Conservation (phyloP, 92 coral and sea anemone genomes). For the Montipora capitata region DNA sequence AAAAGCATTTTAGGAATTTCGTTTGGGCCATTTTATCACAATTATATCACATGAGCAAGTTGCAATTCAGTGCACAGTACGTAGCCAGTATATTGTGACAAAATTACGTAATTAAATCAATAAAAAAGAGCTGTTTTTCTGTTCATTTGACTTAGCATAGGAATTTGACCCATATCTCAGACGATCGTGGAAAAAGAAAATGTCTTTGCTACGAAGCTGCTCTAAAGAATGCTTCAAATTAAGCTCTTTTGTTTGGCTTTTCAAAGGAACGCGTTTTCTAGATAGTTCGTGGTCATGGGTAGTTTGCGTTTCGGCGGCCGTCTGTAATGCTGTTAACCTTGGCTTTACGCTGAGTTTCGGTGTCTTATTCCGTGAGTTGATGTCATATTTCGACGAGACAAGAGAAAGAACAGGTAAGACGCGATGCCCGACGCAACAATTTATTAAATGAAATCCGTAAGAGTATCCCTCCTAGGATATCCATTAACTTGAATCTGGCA, state of each 20-base stretch:
- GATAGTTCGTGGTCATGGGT: slow-evolving; percentile 32
- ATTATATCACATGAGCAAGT: no score
- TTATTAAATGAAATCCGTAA: not conserved
- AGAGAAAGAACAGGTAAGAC: slow-evolving; percentile 17
- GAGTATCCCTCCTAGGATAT: not conserved
- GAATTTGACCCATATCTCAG: no score
- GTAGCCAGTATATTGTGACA: no score
- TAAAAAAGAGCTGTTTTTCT: no score
- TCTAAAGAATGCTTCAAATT: not conserved
- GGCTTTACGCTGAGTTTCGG: slow-evolving; percentile 20
- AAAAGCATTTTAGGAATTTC: no score
- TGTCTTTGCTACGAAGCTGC: no score
- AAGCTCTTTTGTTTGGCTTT: not conserved
- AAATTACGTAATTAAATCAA: no score
- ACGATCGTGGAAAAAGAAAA: no score
- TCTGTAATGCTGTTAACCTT: not conserved
- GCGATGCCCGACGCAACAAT: no score
- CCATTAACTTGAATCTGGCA: not conserved
- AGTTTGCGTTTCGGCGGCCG: slow-evolving; percentile 11
- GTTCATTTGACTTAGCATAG: no score
- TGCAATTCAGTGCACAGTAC: no score
- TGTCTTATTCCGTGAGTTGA: slow-evolving; percentile 18
- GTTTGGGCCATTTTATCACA: no score
- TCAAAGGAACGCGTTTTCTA: not conserved
- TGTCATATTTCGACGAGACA: slow-evolving; percentile 7